Percentiles rank a stretch among this genome's conserved stretches.
phyloP scores from a whole-genome alignment of 2,797 vertebrate species.

The Poecilia velifera region DNA sequence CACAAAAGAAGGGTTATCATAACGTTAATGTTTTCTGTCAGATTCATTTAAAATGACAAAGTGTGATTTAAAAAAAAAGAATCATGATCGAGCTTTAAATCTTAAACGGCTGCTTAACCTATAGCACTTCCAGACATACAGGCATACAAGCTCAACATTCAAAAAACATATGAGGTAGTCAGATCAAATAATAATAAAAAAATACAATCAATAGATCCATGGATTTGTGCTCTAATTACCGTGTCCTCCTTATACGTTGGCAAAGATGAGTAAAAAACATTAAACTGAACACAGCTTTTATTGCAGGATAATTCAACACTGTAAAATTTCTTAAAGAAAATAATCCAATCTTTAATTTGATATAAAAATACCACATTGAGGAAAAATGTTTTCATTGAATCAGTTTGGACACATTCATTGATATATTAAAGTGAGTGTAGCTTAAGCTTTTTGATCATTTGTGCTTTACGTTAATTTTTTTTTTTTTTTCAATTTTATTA shows the following conservation, averaged over 20 bases:
- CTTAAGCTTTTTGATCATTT: not conserved
- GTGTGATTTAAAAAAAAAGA: conserved; percentile 19
- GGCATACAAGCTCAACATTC: conserved; percentile 55
- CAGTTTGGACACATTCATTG: not conserved
- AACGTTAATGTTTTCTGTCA: conserved; percentile 30
- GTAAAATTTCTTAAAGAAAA: not conserved
- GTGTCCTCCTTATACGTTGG: not conserved
- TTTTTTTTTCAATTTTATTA: not conserved
- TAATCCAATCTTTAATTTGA: not conserved
- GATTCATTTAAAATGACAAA: conserved; percentile 23
- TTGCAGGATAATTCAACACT: not conserved
- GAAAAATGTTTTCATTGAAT: not conserved
- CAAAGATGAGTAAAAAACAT: not conserved
- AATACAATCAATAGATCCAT: conserved; percentile 58
- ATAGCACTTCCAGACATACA: conserved; percentile 34
- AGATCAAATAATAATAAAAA: conserved; percentile 44
- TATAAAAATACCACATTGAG: not conserved
- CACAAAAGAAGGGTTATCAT: conserved; percentile 14
- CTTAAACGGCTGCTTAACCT: conserved; percentile 11
- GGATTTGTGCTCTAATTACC: conserved; percentile 45
- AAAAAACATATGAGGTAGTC: conserved; percentile 71
- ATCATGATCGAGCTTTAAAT: conserved; percentile 7
- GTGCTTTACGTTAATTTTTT: not conserved
- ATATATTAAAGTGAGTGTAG: not conserved
- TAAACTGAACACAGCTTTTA: not conserved